These are phyloP conservation scores for Stratiomys singularior DNA, from an alignment of 2,888 invertebrate species.

Conservation along the genomic window DNA sequence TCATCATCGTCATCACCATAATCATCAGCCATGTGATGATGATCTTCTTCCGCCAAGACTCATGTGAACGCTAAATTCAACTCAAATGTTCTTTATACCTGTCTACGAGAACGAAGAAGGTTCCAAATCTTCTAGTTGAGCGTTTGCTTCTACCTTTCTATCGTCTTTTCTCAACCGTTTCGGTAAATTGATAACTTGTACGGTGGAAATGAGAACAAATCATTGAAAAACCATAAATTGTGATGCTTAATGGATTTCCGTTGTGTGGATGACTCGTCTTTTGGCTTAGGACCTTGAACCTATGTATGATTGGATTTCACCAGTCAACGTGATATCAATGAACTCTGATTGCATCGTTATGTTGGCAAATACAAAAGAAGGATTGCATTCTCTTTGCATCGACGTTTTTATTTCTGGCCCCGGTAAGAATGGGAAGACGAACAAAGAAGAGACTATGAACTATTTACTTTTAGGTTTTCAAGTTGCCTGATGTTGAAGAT, in stretches of 20 bases:
- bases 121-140: constrained; percentile 2
- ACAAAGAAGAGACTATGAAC: constrained; percentile 13
- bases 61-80: no score
- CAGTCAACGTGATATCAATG: constrained; percentile 10
- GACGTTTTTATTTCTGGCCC: background rate
- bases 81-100: no score
- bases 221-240: constrained; percentile 21
- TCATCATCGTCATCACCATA: no score
- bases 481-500: background rate
- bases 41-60: no score
- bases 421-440: background rate
- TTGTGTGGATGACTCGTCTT: constrained; percentile 20
- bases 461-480: constrained; percentile 16
- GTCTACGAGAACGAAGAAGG: background rate
- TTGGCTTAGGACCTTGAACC: constrained; percentile 8
- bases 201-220: constrained; percentile 39
- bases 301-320: background rate
- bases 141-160: background rate
- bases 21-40: no score
- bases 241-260: constrained; percentile 33
- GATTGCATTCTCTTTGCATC: constrained; percentile 13
- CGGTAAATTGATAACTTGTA: constrained; percentile 15
- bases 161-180: background rate
- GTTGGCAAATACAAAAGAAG: background rate
- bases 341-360: background rate